Percentiles rank a stretch among this genome's conserved stretches.
These are phyloP conservation scores for Eucera pruinosa DNA, from an alignment of 2,888 invertebrate species.

Conservation along the genomic window DNA sequence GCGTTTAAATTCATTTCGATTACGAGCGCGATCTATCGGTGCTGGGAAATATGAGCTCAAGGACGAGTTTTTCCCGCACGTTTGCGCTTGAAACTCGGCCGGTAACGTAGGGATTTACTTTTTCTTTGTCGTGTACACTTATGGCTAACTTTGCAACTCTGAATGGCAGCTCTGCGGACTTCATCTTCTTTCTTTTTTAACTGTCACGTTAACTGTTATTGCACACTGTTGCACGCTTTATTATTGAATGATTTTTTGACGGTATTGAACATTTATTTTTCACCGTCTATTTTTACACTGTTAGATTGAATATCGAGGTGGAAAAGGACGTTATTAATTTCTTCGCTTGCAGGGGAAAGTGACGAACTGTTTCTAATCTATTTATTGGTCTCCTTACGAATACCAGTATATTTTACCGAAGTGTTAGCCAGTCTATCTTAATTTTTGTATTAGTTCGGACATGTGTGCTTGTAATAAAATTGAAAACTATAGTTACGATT, in stretches of 20 bases:
- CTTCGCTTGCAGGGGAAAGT: constrained; percentile 21
- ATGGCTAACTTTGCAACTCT: constrained; percentile 38
- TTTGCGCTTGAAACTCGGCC: constrained; percentile 74
- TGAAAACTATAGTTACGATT: not conserved
- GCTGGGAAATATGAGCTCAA: constrained; percentile 82
- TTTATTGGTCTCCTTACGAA: not conserved
- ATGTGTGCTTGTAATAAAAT: not conserved
- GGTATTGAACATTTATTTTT: too few relatives aligned
- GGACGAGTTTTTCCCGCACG: constrained; percentile 76
- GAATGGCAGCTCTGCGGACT: constrained; percentile 34
- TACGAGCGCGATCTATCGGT: constrained; percentile 83
- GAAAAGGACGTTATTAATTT: not conserved
- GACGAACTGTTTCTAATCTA: constrained; percentile 15
- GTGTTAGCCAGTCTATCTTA: not conserved
- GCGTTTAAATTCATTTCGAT: constrained; percentile 76
- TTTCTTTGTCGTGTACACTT: constrained; percentile 41
- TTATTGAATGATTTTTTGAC: not conserved
- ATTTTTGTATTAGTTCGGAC: not conserved
- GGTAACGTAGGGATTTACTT: constrained; percentile 77
- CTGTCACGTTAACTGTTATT: constrained; percentile 16
- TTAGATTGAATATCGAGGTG: not conserved
- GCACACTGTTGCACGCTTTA: not conserved
- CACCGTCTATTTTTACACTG: too few relatives aligned
- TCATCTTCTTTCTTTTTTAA: constrained; percentile 42
- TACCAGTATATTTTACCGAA: not conserved